Evolutionary conservation across 2,888 invertebrate genomes (phyloP).

Genomic region (Rhamphomyia laevipes): DNA sequence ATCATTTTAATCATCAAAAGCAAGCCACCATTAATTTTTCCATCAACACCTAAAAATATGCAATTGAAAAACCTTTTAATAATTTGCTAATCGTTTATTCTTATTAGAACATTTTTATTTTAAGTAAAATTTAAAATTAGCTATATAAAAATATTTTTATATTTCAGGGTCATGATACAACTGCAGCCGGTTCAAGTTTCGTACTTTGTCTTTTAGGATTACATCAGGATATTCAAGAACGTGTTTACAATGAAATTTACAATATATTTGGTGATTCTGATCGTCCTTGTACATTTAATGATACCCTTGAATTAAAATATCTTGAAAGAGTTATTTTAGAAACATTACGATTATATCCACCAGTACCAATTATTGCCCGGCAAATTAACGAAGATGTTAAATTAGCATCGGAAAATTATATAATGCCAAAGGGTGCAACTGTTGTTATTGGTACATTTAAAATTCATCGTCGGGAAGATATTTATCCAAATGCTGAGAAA

Average conservation of each 20-base stretch:
- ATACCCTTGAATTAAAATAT: slow-evolving; percentile 71
- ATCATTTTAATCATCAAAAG: background rate
- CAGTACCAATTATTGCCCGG: slow-evolving; percentile 66
- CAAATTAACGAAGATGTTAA: slow-evolving; percentile 56
- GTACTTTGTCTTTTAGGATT: slow-evolving; percentile 70
- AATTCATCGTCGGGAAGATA: slow-evolving; percentile 52
- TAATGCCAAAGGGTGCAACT: slow-evolving; percentile 57
- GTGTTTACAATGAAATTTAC: slow-evolving; percentile 60
- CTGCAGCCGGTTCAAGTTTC: slow-evolving; percentile 79
- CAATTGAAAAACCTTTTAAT: background rate
- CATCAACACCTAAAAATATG: background rate
- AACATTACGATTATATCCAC: slow-evolving; percentile 64
- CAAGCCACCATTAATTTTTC: too few species aligned
- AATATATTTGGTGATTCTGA: slow-evolving; percentile 68
- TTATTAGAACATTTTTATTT: too few species aligned
- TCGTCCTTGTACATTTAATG: slow-evolving; percentile 61
- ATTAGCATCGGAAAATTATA: slow-evolving; percentile 47
- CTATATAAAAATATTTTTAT: background rate
- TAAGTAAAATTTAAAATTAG: too few species aligned
- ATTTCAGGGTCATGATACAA: slow-evolving; percentile 63
- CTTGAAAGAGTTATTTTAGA: slow-evolving; percentile 68
- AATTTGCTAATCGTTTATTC: too few species aligned
- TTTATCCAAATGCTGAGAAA: slow-evolving; percentile 55
- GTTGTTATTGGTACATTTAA: slow-evolving; percentile 54
- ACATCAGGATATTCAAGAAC: slow-evolving; percentile 66